Conservation (phyloP, 2,113 vertebrate genomes). For the Lontra canadensis region DNA sequence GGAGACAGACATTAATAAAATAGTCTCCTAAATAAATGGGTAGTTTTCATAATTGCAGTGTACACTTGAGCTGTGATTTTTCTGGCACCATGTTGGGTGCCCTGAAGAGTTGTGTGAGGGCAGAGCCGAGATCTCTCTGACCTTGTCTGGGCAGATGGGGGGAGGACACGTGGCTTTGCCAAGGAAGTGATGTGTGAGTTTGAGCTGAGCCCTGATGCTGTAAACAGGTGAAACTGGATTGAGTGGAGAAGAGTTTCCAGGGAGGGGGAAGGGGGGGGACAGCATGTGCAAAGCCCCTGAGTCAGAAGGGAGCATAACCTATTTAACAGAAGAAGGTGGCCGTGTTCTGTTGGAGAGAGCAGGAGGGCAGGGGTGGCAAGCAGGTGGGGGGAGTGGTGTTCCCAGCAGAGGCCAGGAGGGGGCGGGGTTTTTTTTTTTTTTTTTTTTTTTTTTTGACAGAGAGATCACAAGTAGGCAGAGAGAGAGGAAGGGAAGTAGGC, state of each 20-base stretch:
- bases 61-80: background rate
- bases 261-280: background rate
- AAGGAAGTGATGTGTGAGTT: background rate
- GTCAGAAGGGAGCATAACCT: background rate
- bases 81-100: background rate
- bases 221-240: background rate
- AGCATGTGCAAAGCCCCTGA: background rate
- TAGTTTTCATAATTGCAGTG: background rate
- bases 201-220: background rate
- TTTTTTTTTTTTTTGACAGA: too few species aligned
- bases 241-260: background rate
- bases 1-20: background rate
- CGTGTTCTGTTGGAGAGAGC: background rate
- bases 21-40: background rate
- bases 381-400: too few species aligned
- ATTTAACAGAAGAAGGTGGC: background rate
- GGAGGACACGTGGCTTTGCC: background rate
- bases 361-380: background rate
- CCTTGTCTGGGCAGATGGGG: background rate
- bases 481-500: too few species aligned
- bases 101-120: background rate
- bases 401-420: background rate
- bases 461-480: too few species aligned
- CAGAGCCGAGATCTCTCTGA: background rate
- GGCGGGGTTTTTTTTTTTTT: too few species aligned